Conservation (phyloP, 2,888 invertebrate genomes). For the Elaeidobius kamerunicus region DNA sequence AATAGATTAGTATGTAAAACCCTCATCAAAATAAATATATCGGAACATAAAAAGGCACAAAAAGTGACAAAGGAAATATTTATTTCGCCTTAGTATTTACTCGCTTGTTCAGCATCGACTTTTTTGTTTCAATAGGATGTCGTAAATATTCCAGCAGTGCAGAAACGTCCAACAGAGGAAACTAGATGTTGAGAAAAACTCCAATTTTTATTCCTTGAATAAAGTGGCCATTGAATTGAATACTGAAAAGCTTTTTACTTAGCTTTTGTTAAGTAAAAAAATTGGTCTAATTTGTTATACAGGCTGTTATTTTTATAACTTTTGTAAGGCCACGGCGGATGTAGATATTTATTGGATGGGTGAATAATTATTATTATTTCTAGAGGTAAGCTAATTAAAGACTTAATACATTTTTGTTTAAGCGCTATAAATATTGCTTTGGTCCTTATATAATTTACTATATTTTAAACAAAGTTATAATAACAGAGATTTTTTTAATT, state of each 20-base stretch:
- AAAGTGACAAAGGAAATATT: slow-evolving; percentile 7
- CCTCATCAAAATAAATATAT: too few relatives aligned
- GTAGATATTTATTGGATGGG: too few relatives aligned
- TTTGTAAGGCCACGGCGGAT: too few relatives aligned
- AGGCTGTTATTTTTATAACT: slow-evolving; percentile 5
- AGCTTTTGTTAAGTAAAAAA: slow-evolving; percentile 14
- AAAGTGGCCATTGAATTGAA: slow-evolving; percentile 17
- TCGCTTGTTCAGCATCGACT: background rate
- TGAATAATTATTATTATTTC: too few relatives aligned
- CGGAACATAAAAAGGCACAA: background rate
- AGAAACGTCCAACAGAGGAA: slow-evolving; percentile 15
- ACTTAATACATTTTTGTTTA: too few relatives aligned
- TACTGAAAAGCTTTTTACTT: slow-evolving; percentile 19
- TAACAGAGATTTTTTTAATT: too few relatives aligned
- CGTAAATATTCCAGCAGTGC: slow-evolving; percentile 22
- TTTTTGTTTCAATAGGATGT: slow-evolving; percentile 20
- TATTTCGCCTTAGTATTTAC: slow-evolving; percentile 12
- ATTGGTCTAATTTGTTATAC: slow-evolving; percentile 15
- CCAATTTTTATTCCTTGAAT: slow-evolving; percentile 24
- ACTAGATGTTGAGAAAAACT: slow-evolving; percentile 23
- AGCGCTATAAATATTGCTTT: too few relatives aligned
- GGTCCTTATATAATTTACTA: too few relatives aligned
- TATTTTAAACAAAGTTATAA: too few relatives aligned
- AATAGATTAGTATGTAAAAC: too few relatives aligned
- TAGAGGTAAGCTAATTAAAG: too few relatives aligned